Evolutionary conservation across 2,888 invertebrate genomes (phyloP), one percentile per base, ranked within the genome.

Genomic region (Yponomeuta malinellus): DNA sequence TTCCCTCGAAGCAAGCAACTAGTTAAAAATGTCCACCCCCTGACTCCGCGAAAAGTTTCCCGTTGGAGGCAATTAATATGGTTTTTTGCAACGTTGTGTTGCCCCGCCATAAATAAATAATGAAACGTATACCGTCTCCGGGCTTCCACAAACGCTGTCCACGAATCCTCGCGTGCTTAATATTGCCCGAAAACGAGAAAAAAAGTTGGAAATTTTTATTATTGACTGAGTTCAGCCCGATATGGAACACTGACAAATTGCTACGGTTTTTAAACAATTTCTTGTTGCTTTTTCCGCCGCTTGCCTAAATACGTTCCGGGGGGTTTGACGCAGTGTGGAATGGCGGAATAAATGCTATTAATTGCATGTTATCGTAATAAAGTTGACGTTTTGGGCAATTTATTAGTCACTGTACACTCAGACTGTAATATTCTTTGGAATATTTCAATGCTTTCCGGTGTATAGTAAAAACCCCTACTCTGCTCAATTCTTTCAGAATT

Each of bases 241-340:
- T 89, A 84, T 81, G 82, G 83, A 82, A 84, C 83, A 81, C 87
- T 90, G 90, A 90, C 86, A 91, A 90, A 90, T 89, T 84, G 88
- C 87, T 84, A 83, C 79, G 79, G 85, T 83, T 87, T 85, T 86
- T 82, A 85, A 59, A 81, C 78, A 79, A 83, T 83, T 83, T 79
- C 78, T 78, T 82, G 75, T 78, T 59, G 78, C 79, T 77, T 77
- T 83, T 82, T 80, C 15, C 65, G 67, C 52, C 9, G 10, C 52
- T 75, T 75, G 74, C 76, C 78, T 78, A 78, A 81, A 80, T 78
- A 78, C 76, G 75, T 74, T 72, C 10, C 48, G 52, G 31, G 63
- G 75, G 73, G 77, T 79, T 81, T 77, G 75, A 78, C 78, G 81
- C 81, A 79, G 76, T 73, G 72, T 73, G 72, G 74, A 75, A 76